Percentiles rank a stretch among this genome's conserved stretches.
Conservation (phyloP, 2,797 vertebrate genomes). For the Oophaga sylvatica region DNA sequence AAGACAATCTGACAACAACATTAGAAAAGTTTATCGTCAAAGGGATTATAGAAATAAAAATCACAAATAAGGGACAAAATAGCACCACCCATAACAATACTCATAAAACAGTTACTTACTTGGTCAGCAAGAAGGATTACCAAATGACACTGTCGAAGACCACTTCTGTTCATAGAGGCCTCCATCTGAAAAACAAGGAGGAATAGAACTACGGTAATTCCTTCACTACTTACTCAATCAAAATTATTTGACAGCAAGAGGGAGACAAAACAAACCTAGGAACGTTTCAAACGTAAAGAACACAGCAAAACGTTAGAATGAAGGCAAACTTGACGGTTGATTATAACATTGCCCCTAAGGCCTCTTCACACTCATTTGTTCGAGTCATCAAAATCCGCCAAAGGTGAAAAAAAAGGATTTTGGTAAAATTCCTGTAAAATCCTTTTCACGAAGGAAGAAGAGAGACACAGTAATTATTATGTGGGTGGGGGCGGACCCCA, state of each 20-base stretch:
- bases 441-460: no score
- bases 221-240: neutral
- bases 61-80: neutral
- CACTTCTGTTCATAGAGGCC: slow-evolving; percentile 82
- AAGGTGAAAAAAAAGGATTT: no score
- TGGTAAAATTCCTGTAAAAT: no score
- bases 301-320: neutral
- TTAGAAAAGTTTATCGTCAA: neutral
- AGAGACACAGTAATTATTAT: no score
- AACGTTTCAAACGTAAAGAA: neutral
- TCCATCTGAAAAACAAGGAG: slow-evolving; percentile 79
- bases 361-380: no score
- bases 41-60: slow-evolving; percentile 51
- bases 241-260: neutral
- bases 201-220: neutral
- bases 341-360: neutral
- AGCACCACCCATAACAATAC: neutral
- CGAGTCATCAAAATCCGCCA: no score
- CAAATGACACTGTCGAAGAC: slow-evolving; percentile 91
- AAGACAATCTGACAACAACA: slow-evolving; percentile 39
- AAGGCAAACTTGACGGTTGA: neutral
- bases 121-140: slow-evolving; percentile 86
- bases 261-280: neutral
- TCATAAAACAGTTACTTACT: slow-evolving; percentile 68
- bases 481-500: no score